Evolutionary conservation across 2,113 vertebrate species (phyloP).

Genomic region (Steatornis caripensis): DNA sequence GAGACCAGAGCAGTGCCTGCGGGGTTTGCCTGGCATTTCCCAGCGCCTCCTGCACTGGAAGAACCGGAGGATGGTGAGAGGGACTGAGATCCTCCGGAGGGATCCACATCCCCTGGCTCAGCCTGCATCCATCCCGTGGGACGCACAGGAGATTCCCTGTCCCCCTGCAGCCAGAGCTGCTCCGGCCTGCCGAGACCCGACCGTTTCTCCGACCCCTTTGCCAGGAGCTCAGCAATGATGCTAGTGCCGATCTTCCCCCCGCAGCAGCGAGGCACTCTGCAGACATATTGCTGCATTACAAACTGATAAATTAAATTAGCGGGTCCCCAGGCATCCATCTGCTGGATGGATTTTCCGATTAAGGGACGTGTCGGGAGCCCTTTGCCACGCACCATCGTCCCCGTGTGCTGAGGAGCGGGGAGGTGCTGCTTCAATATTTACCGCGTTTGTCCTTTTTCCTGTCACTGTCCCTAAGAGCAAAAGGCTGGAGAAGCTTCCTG

Average conservation of each 20-base stretch:
- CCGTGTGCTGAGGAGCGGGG: rapidly evolving
- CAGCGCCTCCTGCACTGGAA: background rate
- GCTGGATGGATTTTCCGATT: background rate
- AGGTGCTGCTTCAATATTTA: background rate
- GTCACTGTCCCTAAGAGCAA: background rate
- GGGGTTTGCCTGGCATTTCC: rapidly evolving
- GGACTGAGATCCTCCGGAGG: background rate
- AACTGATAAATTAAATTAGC: background rate
- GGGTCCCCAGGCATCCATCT: background rate
- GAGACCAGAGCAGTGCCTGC: background rate
- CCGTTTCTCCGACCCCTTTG: background rate
- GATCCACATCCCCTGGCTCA: background rate
- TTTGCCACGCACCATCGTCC: background rate
- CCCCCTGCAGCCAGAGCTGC: background rate
- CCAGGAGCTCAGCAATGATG: rapidly evolving
- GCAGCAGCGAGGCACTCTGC: background rate
- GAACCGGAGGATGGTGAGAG: background rate
- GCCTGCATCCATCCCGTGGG: background rate
- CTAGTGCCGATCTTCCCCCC: background rate
- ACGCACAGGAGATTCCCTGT: rapidly evolving
- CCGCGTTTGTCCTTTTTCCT: background rate
- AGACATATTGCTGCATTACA: background rate
- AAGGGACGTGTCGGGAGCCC: background rate
- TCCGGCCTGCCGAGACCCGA: rapidly evolving
- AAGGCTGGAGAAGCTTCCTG: background rate